Percentiles rank a stretch among this genome's conserved stretches.
Conservation (phyloP, 1,140 invertebrate species). For the Heliconius melpomene region DNA sequence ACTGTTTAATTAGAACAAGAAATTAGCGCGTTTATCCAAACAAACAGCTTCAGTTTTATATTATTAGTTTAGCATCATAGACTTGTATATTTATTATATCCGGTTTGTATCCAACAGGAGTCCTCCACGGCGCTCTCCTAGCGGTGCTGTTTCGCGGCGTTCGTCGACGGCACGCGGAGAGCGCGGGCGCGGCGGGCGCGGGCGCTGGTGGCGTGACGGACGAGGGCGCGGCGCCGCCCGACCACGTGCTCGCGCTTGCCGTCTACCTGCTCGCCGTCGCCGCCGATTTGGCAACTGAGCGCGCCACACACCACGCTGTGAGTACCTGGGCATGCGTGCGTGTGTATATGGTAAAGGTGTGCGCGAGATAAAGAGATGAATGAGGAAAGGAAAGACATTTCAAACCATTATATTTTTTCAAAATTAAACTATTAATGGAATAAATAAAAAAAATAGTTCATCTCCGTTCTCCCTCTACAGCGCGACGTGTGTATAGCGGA, state of each 20-base stretch:
- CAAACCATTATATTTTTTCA: too few species aligned
- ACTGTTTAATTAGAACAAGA: too few species aligned
- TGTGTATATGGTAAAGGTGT: too few species aligned
- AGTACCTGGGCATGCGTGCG: too few species aligned
- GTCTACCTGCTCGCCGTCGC: conserved; percentile 91
- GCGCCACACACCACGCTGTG: conserved; percentile 33
- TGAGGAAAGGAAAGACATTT: too few species aligned
- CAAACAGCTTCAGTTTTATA: too few species aligned
- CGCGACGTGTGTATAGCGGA: conserved; percentile 46
- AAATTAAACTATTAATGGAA: too few species aligned
- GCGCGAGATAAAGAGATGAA: too few species aligned
- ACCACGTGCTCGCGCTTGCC: conserved; percentile 92
- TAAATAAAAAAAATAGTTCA: too few species aligned
- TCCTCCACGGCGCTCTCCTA: conserved; percentile 93
- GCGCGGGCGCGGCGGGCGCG: conserved; percentile 84
- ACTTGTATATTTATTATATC: too few species aligned
- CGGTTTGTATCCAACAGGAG: conserved; percentile 78
- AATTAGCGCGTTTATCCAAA: too few species aligned
- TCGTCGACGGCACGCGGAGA: conserved; percentile 85
- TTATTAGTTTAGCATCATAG: too few species aligned
- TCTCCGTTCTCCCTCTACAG: background rate
- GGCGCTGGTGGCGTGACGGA: conserved; percentile 82
- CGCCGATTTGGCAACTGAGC: conserved; percentile 77
- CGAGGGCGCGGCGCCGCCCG: conserved; percentile 85
- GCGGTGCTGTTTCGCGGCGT: conserved; percentile 92